Evolutionary conservation across 2,113 vertebrate genomes (phyloP).

Genomic region (Daubentonia madagascariensis): DNA sequence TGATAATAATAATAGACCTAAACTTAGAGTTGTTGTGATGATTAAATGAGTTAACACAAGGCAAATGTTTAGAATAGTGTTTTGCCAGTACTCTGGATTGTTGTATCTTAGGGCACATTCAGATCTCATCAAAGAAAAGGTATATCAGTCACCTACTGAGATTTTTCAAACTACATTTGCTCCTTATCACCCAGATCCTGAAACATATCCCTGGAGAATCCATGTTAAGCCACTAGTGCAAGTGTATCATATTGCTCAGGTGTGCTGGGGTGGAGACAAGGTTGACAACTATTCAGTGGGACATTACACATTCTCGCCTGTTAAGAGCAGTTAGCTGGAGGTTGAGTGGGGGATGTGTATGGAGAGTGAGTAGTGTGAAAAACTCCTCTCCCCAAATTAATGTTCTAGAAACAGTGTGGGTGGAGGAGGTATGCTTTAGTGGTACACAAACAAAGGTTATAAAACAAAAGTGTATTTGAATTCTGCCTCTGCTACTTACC

Average conservation of each 20-base stretch:
- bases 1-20: not conserved
- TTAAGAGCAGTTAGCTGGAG: not conserved
- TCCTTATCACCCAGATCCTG: not conserved
- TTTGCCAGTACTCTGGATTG: not conserved
- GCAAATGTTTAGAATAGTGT: not conserved
- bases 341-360: not conserved
- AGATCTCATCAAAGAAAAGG: not conserved
- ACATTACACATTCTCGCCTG: not conserved
- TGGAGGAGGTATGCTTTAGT: not conserved
- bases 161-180: not conserved
- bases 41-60: not conserved
- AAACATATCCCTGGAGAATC: not conserved
- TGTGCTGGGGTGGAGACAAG: not conserved
- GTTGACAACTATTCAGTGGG: not conserved
- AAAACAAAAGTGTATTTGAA: not conserved
- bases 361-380: not conserved
- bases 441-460: not conserved
- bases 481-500: not conserved
- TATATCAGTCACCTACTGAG: not conserved
- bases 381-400: not conserved
- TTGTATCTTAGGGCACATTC: not conserved
- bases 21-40: not conserved
- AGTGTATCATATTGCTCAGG: not conserved
- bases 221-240: not conserved
- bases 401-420: not conserved